Base-by-base conservation (phyloP, 2,888 invertebrate genomes). In the Eupithecia pulchellata region DNA sequence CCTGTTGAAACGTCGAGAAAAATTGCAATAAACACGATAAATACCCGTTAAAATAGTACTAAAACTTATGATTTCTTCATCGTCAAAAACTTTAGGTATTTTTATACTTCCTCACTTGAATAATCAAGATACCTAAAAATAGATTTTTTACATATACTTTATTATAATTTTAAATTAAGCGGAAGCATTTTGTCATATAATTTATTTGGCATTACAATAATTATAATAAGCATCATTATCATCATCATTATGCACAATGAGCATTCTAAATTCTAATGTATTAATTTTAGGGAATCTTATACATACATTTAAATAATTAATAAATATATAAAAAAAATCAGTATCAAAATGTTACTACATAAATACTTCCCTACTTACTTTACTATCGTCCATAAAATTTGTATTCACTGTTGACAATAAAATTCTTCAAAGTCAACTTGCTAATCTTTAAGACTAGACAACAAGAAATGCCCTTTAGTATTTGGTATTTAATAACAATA, bases 121-220 rank as follows among this genome's bases (percentile, higher is more conserved):
- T 42, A 17, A 42, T 42, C 42, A 42, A n/a, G 8, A n/a, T 42
- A 42, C 9, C 42, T 42, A 42, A 42, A 42, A 42, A 47, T 47
- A n/a, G 0, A n/a, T 47, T 47, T 47, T 42, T 42, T 42, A n/a
- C 47, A 20, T 9, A 47, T 47, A 2, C 9, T 20, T 17, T 8
- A 52, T 14, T 39, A 17, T 4, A 14, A 39, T 39, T 39, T 17
- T 55, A 27, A 55, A 20, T 30, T n/a, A 32, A 60, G 32, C 58
- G 58, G 58, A 32, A 60, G 58, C 32, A 60, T 60, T 58, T 60
- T n/a, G n/a, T 60, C 30, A 60, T n/a, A 60, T 60, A 47, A 47
- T 60, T 32, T 57, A 17, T 14, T 52, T 29, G 57, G 27, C 57
- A 29, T 32, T 60, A 9, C n/a, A n/a, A n/a, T n/a, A n/a, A n/a